Evolutionary conservation across 2,888 invertebrate species (phyloP).

Genomic region (Cheilosia grossa): DNA sequence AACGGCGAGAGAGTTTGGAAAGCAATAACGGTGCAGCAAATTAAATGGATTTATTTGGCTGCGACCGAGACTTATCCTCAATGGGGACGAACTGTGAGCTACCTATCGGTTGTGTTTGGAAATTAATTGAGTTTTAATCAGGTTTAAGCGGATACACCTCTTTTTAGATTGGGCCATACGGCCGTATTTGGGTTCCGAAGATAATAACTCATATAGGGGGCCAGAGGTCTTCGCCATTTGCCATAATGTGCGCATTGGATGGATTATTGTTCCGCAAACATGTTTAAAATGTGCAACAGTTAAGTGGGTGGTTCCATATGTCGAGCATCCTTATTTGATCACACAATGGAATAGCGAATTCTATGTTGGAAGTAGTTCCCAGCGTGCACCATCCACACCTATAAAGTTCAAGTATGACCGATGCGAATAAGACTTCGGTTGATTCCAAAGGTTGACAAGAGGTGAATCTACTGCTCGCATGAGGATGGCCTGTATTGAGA

Average conservation of each 20-base stretch:
- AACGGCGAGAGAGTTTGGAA: slow-evolving; percentile 51
- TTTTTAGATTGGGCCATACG: slow-evolving; percentile 7
- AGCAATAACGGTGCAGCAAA: slow-evolving; percentile 59
- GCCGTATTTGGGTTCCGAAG: slow-evolving; percentile 35
- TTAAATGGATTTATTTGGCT: slow-evolving; percentile 58
- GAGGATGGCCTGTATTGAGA: no score
- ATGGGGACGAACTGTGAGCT: slow-evolving; percentile 47
- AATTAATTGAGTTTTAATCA: slow-evolving; percentile 72
- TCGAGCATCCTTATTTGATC: slow-evolving; percentile 6
- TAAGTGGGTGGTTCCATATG: slow-evolving; percentile 17
- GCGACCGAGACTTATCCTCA: slow-evolving; percentile 9
- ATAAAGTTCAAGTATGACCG: not conserved
- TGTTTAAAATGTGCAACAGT: slow-evolving; percentile 11
- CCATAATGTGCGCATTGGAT: slow-evolving; percentile 26
- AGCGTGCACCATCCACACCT: not conserved
- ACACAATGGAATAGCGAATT: not conserved
- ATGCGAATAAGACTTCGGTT: not conserved
- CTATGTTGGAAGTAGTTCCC: no score
- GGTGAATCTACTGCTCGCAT: not conserved
- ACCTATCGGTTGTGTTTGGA: slow-evolving; percentile 31
- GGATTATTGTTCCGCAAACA: not conserved
- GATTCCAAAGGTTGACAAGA: not conserved
- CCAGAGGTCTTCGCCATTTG: slow-evolving; percentile 42
- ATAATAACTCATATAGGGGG: slow-evolving; percentile 49
- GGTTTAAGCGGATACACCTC: slow-evolving; percentile 36